These are phyloP conservation scores for Malthinus seriepunctatus DNA, from an alignment of 2,888 invertebrate genomes.

Conservation along the genomic window DNA sequence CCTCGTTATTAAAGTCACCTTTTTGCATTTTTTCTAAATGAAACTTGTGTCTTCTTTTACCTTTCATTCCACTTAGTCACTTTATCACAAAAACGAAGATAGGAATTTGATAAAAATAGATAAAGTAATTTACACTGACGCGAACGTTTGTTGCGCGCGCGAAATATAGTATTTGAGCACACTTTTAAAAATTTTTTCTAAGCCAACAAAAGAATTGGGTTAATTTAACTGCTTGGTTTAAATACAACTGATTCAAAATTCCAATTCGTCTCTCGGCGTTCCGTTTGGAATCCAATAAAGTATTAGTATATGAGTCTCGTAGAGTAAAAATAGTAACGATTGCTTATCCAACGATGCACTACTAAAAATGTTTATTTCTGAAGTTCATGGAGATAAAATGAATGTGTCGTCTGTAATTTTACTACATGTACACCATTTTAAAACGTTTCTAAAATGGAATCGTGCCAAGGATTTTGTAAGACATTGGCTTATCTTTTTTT, in stretches of 20 bases:
- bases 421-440: not conserved
- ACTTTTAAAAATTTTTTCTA: not conserved
- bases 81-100: no score
- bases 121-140: not conserved
- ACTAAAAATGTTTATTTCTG: not conserved
- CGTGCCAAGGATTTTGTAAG: not conserved
- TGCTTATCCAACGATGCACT: constrained; percentile 1
- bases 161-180: not conserved
- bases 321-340: constrained; percentile 3
- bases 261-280: not conserved
- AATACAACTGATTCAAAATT: not conserved
- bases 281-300: constrained; percentile 2
- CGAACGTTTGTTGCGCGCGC: not conserved
- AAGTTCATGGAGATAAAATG: constrained; percentile 4
- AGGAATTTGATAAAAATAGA: not conserved
- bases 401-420: not conserved
- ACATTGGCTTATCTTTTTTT: no score
- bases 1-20: constrained; percentile 31
- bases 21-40: not conserved
- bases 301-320: not conserved
- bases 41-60: not conserved
- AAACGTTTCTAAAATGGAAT: not conserved
- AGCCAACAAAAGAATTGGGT: not conserved
- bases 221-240: not conserved
- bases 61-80: not conserved